Conservation (phyloP, 2,113 vertebrate genomes). For the Muscicapa adusta region DNA sequence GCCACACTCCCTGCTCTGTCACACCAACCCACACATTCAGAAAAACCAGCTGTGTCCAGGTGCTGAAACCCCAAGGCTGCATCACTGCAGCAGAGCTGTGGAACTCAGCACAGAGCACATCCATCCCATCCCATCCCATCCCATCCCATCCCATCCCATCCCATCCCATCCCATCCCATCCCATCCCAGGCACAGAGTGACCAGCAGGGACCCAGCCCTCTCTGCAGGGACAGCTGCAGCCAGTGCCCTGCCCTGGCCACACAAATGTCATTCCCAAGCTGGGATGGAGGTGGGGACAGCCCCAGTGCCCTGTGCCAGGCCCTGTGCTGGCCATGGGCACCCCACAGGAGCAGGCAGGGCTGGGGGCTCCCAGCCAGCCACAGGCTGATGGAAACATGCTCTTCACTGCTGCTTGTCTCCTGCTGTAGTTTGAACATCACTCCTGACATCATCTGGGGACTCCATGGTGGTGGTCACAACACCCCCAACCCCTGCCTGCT, state of each 20-base stretch:
- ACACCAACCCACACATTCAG: rapidly evolving
- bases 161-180: too few relatives aligned
- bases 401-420: background rate
- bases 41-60: rapidly evolving
- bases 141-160: too few relatives aligned
- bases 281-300: rapidly evolving
- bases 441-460: background rate
- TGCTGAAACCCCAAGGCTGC: rapidly evolving
- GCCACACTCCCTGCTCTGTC: rapidly evolving
- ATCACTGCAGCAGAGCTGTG: rapidly evolving
- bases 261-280: rapidly evolving
- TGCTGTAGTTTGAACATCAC: rapidly evolving
- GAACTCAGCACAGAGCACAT: rapidly evolving
- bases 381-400: rapidly evolving
- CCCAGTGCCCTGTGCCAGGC: rapidly evolving
- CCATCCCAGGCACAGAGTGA: background rate
- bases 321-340: background rate
- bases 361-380: rapidly evolving
- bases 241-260: background rate
- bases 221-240: background rate
- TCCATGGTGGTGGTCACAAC: rapidly evolving
- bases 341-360: background rate
- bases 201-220: background rate
- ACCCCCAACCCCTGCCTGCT: background rate
- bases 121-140: too few relatives aligned